phyloP scores from a whole-genome alignment of 2,888 invertebrate species.

The Carterocephalus palaemon region DNA sequence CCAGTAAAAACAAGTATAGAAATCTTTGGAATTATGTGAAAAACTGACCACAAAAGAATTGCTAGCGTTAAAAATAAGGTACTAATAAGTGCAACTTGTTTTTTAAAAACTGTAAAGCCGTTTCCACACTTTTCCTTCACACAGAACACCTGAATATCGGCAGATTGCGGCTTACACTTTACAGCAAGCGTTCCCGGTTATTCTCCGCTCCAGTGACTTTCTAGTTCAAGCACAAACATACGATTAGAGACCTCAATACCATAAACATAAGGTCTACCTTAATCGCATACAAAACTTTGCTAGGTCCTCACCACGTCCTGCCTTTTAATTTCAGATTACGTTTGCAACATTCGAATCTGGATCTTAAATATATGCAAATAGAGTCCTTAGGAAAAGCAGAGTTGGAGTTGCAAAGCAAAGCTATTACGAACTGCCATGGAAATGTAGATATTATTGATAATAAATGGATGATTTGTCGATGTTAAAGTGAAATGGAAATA shows the following conservation, averaged over 20 bases:
- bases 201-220: constrained; percentile 41
- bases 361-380: not conserved
- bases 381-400: not conserved
- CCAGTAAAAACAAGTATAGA: too few relatives aligned
- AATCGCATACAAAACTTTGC: constrained; percentile 26
- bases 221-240: constrained; percentile 25
- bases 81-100: too few relatives aligned
- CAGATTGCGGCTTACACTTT: constrained; percentile 69
- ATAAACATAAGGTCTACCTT: constrained; percentile 28
- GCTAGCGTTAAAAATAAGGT: too few relatives aligned
- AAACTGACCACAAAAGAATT: too few relatives aligned
- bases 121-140: constrained; percentile 42
- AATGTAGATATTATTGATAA: constrained; percentile 27
- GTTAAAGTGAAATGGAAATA: constrained; percentile 5
- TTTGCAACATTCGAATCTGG: not conserved
- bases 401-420: constrained; percentile 10
- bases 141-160: constrained; percentile 65
- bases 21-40: too few relatives aligned
- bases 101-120: too few relatives aligned
- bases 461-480: constrained; percentile 25
- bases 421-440: constrained; percentile 24
- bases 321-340: constrained; percentile 35
- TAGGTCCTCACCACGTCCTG: constrained; percentile 31
- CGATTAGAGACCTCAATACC: constrained; percentile 34
- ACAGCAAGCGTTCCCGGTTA: constrained; percentile 53